A percentile compares a stretch with the other conserved stretches of the same genome.
Evolutionary conservation across 92 coral and sea anemone species (phyloP).

Genomic region (Muricea muricata): DNA sequence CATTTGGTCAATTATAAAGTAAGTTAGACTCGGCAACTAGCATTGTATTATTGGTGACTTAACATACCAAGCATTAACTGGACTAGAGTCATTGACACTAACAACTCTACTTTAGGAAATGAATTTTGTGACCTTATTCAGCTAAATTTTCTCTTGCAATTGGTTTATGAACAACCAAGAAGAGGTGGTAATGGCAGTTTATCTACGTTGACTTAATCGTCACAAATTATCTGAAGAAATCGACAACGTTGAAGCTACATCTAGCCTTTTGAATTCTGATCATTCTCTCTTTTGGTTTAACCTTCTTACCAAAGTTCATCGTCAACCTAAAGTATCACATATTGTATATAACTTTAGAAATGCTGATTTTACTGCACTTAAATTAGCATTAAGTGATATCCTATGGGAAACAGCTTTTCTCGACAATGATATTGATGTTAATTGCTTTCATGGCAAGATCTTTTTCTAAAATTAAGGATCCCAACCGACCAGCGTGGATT

Average conservation of each 20-base stretch:
- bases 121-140: constrained; percentile 11
- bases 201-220: background rate
- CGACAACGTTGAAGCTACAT: background rate
- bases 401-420: constrained; percentile 13
- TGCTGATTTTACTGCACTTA: constrained; percentile 17
- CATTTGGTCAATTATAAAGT: too few species aligned
- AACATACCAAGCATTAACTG: background rate
- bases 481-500: constrained; percentile 54
- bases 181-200: background rate
- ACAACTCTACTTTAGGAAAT: background rate
- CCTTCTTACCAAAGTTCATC: background rate
- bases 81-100: background rate
- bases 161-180: constrained; percentile 17
- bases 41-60: too few species aligned
- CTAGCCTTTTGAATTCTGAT: constrained; percentile 24
- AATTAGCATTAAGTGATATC: background rate
- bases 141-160: background rate
- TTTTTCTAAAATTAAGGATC: constrained; percentile 34
- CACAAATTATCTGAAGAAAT: constrained; percentile 5
- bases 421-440: too few species aligned
- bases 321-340: constrained; percentile 5
- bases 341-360: constrained; percentile 29
- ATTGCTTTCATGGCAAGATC: background rate
- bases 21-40: too few species aligned
- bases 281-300: background rate